These are phyloP conservation scores for Benitochromis conjunctus DNA, from an alignment of 2,113 vertebrate genomes.

Conservation along the genomic window DNA sequence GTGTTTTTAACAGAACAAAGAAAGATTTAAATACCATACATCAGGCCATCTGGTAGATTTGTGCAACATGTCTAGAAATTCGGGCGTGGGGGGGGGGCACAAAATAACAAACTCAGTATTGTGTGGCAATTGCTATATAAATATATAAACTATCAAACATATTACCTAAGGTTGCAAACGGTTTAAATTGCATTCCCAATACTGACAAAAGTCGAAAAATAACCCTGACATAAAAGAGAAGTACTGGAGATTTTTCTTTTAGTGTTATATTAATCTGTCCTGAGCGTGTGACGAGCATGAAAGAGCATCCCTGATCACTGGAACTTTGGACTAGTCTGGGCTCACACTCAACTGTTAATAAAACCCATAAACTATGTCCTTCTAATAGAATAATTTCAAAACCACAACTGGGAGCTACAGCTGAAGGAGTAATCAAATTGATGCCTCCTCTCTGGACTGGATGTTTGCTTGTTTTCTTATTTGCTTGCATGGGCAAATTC, in stretches of 20 bases:
- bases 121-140: background rate
- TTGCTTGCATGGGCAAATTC: background rate
- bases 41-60: constrained; percentile 7
- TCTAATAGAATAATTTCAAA: constrained; percentile 6
- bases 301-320: background rate
- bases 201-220: background rate
- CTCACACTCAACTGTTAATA: constrained; percentile 7
- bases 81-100: background rate
- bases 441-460: background rate
- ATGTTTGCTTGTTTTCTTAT: background rate
- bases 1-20: background rate
- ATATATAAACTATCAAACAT: background rate
- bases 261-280: background rate
- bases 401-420: constrained; percentile 15
- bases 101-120: background rate
- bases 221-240: background rate
- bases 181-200: background rate
- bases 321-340: background rate
- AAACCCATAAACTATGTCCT: constrained; percentile 25
- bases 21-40: background rate
- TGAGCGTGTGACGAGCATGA: background rate
- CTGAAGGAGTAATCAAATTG: background rate
- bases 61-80: background rate
- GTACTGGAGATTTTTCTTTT: background rate
- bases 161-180: background rate